phyloP scores from a whole-genome alignment of 2,888 invertebrate genomes.

The Galerucella pusilla region DNA sequence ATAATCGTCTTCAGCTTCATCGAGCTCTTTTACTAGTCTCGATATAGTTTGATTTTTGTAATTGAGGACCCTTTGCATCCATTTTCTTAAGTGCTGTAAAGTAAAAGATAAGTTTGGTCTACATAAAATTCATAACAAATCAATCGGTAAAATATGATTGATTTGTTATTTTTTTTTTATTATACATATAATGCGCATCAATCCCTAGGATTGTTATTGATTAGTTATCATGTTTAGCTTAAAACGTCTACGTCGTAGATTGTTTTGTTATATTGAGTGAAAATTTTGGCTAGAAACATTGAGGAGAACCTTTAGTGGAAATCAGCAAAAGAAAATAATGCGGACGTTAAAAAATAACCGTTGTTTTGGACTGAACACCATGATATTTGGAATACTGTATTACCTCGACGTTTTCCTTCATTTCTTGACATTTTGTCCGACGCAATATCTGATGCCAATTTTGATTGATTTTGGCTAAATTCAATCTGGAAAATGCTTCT shows the following conservation, averaged over 20 bases:
- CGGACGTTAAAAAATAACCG: no score
- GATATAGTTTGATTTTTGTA: slow-evolving; percentile 76
- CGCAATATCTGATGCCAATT: slow-evolving; percentile 84
- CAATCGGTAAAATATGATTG: no score
- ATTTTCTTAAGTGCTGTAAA: slow-evolving; percentile 68
- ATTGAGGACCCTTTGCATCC: slow-evolving; percentile 73
- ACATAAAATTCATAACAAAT: no score
- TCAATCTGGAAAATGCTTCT: slow-evolving; percentile 80
- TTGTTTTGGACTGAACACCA: no score
- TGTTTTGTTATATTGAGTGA: no score
- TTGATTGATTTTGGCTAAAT: slow-evolving; percentile 86
- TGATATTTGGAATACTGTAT: slow-evolving; percentile 15
- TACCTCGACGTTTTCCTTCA: slow-evolving; percentile 76
- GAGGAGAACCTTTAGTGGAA: no score
- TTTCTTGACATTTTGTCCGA: slow-evolving; percentile 79
- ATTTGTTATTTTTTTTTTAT: no score
- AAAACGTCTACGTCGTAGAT: no score
- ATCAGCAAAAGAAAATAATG: neutral
- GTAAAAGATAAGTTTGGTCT: slow-evolving; percentile 3
- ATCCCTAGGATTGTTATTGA: no score
- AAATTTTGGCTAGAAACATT: no score
- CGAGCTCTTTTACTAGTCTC: slow-evolving; percentile 73
- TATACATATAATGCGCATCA: no score
- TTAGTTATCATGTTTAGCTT: no score
- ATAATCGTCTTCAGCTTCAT: slow-evolving; percentile 80